phyloP scores from a whole-genome alignment of 2,888 invertebrate genomes.

The Elysia crispata region DNA sequence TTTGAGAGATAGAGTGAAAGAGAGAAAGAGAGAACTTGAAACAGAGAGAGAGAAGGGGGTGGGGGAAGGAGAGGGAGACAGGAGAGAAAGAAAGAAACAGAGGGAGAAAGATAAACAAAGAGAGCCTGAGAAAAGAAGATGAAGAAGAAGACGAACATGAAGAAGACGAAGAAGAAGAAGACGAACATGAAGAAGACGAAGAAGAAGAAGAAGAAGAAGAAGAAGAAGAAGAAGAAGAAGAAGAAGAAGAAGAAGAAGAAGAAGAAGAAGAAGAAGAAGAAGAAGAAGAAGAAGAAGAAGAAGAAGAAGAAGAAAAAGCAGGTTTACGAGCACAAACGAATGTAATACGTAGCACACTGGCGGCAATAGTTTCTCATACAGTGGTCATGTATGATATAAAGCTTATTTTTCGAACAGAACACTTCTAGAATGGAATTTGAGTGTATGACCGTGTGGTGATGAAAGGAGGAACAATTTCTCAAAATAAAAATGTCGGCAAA shows the following conservation, averaged over 20 bases:
- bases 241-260: constrained; percentile 3
- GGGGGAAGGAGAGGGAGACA: neutral
- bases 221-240: constrained; percentile 12
- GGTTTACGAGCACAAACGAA: neutral
- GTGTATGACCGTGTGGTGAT: no score
- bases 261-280: neutral
- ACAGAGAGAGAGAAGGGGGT: neutral
- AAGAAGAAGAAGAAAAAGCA: neutral
- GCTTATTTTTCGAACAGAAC: no score
- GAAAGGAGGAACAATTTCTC: no score
- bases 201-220: constrained; percentile 6
- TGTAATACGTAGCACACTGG: neutral
- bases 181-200: neutral
- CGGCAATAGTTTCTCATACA: neutral
- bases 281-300: neutral
- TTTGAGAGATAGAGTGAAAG: no score
- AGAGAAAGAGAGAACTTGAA: neutral
- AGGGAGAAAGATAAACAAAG: neutral
- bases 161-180: neutral
- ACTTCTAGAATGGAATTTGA: no score
- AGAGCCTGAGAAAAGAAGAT: neutral
- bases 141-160: neutral
- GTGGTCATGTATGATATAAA: no score
- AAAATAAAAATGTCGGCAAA: no score
- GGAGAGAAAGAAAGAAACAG: neutral